Percentiles rank a stretch among this genome's conserved stretches.
phyloP scores from a whole-genome alignment of 2,797 vertebrate genomes.

The Syndactyla subalaris region DNA sequence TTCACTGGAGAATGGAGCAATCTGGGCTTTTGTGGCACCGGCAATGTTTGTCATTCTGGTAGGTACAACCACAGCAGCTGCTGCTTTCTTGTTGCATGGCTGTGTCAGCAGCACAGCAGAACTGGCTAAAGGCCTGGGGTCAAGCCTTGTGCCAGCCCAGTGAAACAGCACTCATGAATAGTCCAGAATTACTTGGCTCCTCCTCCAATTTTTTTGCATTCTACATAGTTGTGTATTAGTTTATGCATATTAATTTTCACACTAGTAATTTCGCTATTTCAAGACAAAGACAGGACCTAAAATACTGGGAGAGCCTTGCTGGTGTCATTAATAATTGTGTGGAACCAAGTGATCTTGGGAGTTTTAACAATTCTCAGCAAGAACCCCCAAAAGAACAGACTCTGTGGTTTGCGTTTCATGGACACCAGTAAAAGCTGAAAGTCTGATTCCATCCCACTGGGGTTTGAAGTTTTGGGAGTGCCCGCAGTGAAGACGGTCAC shows the following conservation, averaged over 20 bases:
- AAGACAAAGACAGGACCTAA: not conserved
- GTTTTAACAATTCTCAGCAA: not conserved
- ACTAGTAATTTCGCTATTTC: not conserved
- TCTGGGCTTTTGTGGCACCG: slow-evolving; percentile 97
- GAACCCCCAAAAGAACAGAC: not conserved
- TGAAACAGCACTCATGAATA: not conserved
- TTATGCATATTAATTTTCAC: not conserved
- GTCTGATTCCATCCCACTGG: not conserved
- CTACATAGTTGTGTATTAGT: not conserved
- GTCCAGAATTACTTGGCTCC: not conserved
- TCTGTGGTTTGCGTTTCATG: not conserved
- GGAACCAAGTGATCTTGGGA: not conserved
- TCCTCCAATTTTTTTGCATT: not conserved
- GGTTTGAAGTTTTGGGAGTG: not conserved
- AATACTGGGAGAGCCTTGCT: not conserved
- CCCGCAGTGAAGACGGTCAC: not conserved
- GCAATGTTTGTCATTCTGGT: slow-evolving; percentile 94
- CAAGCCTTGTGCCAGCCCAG: not conserved
- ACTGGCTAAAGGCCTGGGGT: not conserved
- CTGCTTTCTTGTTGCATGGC: fast-evolving
- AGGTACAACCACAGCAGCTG: slow-evolving; percentile 12
- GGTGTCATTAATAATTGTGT: too few species aligned
- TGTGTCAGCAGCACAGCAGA: not conserved
- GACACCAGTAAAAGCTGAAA: not conserved
- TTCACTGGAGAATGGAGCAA: slow-evolving; percentile 86